phyloP scores from a whole-genome alignment of 2,113 vertebrate species.

The Bambusicola thoracicus region DNA sequence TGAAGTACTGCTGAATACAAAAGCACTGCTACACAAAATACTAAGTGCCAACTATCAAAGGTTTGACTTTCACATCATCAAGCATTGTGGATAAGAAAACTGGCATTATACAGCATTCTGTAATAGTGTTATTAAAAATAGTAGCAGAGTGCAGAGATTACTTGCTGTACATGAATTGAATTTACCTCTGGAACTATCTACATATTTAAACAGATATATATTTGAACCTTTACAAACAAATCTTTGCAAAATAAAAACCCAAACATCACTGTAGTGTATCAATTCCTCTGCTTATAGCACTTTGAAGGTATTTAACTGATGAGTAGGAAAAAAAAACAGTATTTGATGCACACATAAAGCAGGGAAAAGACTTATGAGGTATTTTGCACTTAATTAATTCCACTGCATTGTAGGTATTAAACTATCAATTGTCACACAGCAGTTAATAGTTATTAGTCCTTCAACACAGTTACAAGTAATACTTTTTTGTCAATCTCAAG shows the following conservation, averaged over 20 bases:
- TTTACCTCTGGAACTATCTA: background rate
- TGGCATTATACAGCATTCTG: background rate
- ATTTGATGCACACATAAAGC: background rate
- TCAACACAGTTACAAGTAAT: background rate
- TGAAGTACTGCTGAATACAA: background rate
- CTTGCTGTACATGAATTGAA: background rate
- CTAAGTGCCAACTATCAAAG: background rate
- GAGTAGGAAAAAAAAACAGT: background rate
- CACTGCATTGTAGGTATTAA: background rate
- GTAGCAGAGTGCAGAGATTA: background rate
- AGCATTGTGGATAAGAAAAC: background rate
- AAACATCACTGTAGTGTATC: background rate
- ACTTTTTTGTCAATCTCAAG: background rate
- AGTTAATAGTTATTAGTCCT: background rate
- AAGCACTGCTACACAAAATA: background rate
- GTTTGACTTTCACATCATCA: background rate
- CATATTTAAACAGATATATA: background rate
- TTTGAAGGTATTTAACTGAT: background rate
- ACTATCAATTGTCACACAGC: background rate
- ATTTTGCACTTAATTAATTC: background rate
- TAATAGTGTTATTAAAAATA: background rate
- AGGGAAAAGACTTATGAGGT: background rate
- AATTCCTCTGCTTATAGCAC: background rate
- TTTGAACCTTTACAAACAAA: background rate
- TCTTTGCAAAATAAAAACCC: background rate